phyloP scores from a whole-genome alignment of 2,888 invertebrate species.

The Heliconius aoede region DNA sequence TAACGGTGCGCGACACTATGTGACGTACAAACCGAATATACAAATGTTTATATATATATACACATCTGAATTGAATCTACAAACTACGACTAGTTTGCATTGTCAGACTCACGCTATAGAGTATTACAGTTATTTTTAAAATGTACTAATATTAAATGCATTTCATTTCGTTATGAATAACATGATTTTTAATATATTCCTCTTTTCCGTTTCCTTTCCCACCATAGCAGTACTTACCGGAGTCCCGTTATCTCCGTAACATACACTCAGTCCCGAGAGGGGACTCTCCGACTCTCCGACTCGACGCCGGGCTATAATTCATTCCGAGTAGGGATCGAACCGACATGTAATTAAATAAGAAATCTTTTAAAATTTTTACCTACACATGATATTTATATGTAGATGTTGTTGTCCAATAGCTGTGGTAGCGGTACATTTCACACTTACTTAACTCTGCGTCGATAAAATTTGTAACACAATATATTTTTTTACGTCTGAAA shows the following conservation, averaged over 20 bases:
- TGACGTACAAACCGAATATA: background rate
- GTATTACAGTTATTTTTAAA: background rate
- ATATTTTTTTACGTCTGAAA: background rate
- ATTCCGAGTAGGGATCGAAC: no score
- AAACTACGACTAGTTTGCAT: background rate
- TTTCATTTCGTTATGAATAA: background rate
- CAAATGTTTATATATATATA: no score
- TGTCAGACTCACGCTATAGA: background rate
- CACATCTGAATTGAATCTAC: background rate
- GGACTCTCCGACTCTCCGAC: no score
- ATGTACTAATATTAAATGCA: background rate
- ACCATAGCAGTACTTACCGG: no score
- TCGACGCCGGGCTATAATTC: no score
- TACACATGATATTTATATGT: background rate
- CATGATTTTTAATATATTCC: background rate
- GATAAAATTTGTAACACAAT: constrained; percentile 2
- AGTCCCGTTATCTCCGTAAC: no score
- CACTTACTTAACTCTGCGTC: background rate
- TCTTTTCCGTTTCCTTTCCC: no score
- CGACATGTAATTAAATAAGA: background rate
- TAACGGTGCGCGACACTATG: background rate
- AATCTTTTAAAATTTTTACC: background rate
- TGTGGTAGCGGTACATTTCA: background rate
- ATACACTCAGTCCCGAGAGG: no score
- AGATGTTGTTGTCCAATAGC: background rate